Conservation (phyloP, 2,888 invertebrate species). For the Branchipolynoe longqiensis region DNA sequence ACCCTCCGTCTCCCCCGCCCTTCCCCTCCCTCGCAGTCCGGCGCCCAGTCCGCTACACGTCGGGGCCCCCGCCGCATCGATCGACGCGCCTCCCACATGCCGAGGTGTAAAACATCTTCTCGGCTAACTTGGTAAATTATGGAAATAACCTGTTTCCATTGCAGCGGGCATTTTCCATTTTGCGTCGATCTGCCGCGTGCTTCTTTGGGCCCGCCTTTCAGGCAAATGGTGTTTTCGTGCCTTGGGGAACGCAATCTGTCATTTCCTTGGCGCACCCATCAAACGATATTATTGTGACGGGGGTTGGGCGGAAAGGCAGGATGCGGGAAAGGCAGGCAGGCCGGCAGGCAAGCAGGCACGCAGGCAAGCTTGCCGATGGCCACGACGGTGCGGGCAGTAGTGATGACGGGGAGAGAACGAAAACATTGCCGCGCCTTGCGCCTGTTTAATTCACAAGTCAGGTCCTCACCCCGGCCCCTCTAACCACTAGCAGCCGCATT, state of each 20-base stretch:
- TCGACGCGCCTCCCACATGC: background rate
- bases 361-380: background rate
- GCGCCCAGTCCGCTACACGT: background rate
- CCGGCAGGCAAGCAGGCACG: no score
- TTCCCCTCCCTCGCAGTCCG: no score
- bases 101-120: slow-evolving; percentile 57
- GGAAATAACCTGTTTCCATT: slow-evolving; percentile 57
- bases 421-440: no score
- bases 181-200: slow-evolving; percentile 31
- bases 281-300: slow-evolving; percentile 53
- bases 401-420: background rate
- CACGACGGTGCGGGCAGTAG: background rate
- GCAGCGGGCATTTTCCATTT: slow-evolving; percentile 53
- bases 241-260: slow-evolving; percentile 55
- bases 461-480: background rate
- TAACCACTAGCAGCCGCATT: background rate
- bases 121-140: slow-evolving; percentile 56
- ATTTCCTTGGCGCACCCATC: slow-evolving; percentile 53
- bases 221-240: slow-evolving; percentile 56
- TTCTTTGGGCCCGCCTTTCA: slow-evolving; percentile 48
- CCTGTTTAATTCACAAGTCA: background rate
- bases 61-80: background rate
- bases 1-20: no score
- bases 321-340: background rate
- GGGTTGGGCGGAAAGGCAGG: no score